These are phyloP conservation scores for Philypnodon macrostomus DNA, from an alignment of 2,797 vertebrate genomes.

Conservation along the genomic window DNA sequence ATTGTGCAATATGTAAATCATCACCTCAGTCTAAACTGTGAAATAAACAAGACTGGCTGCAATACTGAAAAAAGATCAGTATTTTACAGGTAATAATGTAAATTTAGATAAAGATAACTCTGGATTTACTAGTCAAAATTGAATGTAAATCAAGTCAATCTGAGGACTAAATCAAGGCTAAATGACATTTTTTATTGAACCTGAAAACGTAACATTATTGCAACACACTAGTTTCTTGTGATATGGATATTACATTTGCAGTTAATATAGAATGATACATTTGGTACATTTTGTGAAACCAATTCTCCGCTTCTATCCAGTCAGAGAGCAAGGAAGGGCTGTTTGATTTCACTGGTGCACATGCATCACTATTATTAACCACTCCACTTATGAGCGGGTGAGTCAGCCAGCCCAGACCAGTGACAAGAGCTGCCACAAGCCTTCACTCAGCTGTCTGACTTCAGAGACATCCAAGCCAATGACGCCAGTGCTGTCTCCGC, in stretches of 20 bases:
- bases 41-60: conserved; percentile 12
- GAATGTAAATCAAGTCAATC: too few species aligned
- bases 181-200: too few species aligned
- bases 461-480: conserved; percentile 58
- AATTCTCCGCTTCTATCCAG: conserved; percentile 14
- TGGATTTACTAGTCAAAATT: too few species aligned
- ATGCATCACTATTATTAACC: conserved; percentile 69
- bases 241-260: too few species aligned
- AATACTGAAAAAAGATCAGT: too few species aligned
- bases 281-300: too few species aligned
- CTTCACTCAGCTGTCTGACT: conserved; percentile 67
- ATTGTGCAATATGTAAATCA: background rate
- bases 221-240: too few species aligned
- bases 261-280: too few species aligned
- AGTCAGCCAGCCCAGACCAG: conserved; percentile 67
- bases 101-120: too few species aligned
- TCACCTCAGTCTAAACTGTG: conserved; percentile 12
- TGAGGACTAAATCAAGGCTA: too few species aligned
- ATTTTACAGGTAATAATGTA: too few species aligned
- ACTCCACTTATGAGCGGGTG: conserved; percentile 64
- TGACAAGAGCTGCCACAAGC: conserved; percentile 62
- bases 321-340: conserved; percentile 37
- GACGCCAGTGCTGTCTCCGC: conserved; percentile 60
- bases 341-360: conserved; percentile 54
- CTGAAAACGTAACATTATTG: too few species aligned